These are phyloP conservation scores for Neosilurus mollespiculum DNA, from an alignment of 2,797 vertebrate genomes.

Conservation along the genomic window DNA sequence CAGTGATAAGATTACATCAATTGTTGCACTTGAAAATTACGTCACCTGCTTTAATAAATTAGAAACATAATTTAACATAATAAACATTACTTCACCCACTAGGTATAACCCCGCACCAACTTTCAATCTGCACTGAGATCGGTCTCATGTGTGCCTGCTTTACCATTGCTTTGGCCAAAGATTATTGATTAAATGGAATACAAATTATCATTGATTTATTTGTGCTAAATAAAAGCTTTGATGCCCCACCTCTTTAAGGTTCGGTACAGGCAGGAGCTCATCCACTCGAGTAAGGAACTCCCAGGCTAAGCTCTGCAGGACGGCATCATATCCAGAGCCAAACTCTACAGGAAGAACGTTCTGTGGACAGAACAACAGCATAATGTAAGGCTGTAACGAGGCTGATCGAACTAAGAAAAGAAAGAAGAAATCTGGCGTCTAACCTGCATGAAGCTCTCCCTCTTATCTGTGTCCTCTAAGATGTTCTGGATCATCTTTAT, in stretches of 20 bases:
- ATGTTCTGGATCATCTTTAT: conserved; percentile 66
- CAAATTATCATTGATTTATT: neutral
- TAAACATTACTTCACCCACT: neutral
- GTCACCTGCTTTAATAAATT: neutral
- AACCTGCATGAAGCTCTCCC: conserved; percentile 68
- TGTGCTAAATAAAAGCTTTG: neutral
- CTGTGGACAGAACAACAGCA: conserved; percentile 57
- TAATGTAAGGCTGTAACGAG: too few species aligned
- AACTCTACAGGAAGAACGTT: conserved; percentile 75
- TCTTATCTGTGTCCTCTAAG: conserved; percentile 66
- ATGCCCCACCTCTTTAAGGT: conserved; percentile 73
- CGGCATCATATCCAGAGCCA: conserved; percentile 72
- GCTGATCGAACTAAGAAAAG: neutral
- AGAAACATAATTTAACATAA: neutral
- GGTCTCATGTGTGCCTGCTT: neutral
- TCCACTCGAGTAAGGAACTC: conserved; percentile 78
- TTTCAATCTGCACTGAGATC: neutral
- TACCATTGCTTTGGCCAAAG: neutral
- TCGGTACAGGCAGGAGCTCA: conserved; percentile 73
- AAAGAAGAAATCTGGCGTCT: conserved; percentile 10
- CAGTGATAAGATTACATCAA: neutral
- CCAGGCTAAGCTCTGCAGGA: conserved; percentile 76
- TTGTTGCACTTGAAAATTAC: neutral
- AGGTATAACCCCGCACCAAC: neutral
- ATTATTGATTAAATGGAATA: neutral